phyloP scores from a whole-genome alignment of 2,888 invertebrate genomes.

The Cistogaster globosa region DNA sequence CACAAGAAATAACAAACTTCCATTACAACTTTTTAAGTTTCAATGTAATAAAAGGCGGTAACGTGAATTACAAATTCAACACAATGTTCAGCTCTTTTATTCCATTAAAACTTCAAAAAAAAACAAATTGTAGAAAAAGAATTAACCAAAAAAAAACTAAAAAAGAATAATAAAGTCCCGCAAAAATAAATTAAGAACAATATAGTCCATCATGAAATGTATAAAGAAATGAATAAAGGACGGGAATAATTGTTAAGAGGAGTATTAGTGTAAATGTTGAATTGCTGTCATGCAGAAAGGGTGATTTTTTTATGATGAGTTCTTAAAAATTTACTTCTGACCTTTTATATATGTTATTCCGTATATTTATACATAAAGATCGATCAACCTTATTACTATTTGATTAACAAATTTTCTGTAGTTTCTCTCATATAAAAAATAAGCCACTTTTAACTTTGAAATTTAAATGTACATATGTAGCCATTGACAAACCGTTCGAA shows the following conservation, averaged over 20 bases:
- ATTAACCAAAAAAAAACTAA: constrained; percentile 20
- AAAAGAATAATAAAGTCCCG: constrained; percentile 53
- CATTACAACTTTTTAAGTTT: constrained; percentile 32
- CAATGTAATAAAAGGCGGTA: constrained; percentile 67
- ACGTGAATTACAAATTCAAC: constrained; percentile 74
- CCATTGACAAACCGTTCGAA: too few relatives aligned
- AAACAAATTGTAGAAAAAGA: constrained; percentile 20
- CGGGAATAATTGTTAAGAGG: background rate
- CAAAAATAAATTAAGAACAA: constrained; percentile 74
- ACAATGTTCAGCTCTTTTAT: constrained; percentile 72
- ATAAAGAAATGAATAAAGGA: background rate
- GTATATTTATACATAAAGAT: too few relatives aligned
- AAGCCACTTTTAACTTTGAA: too few relatives aligned
- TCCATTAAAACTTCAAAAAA: constrained; percentile 51
- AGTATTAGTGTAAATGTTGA: background rate
- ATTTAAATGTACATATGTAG: too few relatives aligned
- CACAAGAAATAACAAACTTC: constrained; percentile 38
- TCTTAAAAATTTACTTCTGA: too few relatives aligned
- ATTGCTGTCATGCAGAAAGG: background rate
- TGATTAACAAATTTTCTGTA: too few relatives aligned
- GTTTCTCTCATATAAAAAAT: too few relatives aligned
- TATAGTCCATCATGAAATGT: constrained; percentile 70
- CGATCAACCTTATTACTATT: too few relatives aligned
- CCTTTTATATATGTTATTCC: too few relatives aligned
- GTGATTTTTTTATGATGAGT: background rate